Base-by-base conservation (phyloP, 1,140 invertebrate genomes). In the Panagrolaimus sp. region DNA sequence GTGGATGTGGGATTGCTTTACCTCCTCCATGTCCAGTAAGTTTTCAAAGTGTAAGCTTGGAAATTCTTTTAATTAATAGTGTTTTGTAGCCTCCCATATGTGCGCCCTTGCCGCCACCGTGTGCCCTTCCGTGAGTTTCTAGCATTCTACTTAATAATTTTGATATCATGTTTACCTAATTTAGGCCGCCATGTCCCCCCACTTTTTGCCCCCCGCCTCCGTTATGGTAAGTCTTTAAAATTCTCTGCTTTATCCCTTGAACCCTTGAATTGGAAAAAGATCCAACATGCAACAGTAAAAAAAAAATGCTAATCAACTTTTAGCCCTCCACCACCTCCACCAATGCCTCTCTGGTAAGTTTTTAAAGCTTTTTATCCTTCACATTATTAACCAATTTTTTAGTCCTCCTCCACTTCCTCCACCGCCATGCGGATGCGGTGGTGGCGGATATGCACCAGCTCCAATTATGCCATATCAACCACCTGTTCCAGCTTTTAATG, bases 271-370 rank as follows among this genome's bases (percentile, higher is more conserved):
- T 68, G 11, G 74, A 82, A 23, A 79, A 79, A 48, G 81, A 82
- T 65, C 77, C 80, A 53, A 76, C 74, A 7, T 82, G 80, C 69
- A 82, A 83, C 70, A 78, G 65, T 64, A 62, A 75, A 67, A 82
- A 82, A n/a, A n/a, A n/a, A n/a, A n/a, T n/a, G n/a, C n/a, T n/a
- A n/a, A n/a, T n/a, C n/a, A n/a, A n/a, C n/a, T n/a, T n/a, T n/a
- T n/a, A n/a, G n/a, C n/a, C 72, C 72, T 42, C 69, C 69, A 23
- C 72, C 75, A 4, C 74, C 74, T 25, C 68, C 71, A 9, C 71
- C 71, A 45, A 71, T 73, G 57, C 73, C 71, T n/a, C n/a, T n/a
- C n/a, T n/a, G n/a, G n/a, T n/a, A n/a, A n/a, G n/a, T n/a, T n/a
- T n/a, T n/a, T n/a, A n/a, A n/a, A n/a, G n/a, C n/a, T n/a, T n/a